Percentiles rank a stretch among this genome's conserved stretches.
Conservation (phyloP, 1,140 invertebrate species). For the Trissolcus basalis region DNA sequence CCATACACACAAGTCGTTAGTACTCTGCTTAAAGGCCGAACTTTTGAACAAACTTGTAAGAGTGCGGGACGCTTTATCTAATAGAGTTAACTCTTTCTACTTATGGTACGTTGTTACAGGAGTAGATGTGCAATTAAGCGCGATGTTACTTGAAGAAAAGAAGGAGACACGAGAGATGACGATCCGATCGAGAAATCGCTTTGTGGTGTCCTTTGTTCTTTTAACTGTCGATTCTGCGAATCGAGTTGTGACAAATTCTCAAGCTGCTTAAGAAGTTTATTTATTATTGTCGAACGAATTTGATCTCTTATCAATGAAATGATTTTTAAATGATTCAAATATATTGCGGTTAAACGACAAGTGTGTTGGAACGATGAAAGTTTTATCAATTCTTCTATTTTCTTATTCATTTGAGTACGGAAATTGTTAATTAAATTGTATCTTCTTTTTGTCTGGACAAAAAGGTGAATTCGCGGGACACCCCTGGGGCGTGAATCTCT, state of each 20-base stretch:
- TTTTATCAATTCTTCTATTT: background rate
- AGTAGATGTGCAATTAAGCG: conserved; percentile 47
- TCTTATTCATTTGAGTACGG: no score
- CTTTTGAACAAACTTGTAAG: conserved; percentile 66
- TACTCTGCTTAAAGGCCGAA: conserved; percentile 70
- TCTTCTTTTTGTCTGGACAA: no score
- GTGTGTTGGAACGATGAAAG: no score
- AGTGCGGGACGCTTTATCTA: conserved; percentile 74
- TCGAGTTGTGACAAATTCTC: no score
- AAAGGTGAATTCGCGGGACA: no score
- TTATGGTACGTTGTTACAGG: conserved; percentile 62
- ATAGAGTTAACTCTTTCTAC: conserved; percentile 71
- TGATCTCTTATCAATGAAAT: no score
- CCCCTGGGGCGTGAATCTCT: background rate
- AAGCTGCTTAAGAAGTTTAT: no score
- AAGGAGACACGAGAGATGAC: conserved; percentile 15
- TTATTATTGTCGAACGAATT: no score
- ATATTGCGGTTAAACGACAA: no score
- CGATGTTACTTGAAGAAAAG: conserved; percentile 47
- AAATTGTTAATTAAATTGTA: background rate
- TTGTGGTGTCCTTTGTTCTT: conserved; percentile 4
- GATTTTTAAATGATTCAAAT: no score
- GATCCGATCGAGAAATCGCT: no score
- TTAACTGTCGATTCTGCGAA: no score
- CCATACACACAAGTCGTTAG: conserved; percentile 62